Evolutionary conservation across 2,797 vertebrate genomes (phyloP).

Genomic region (Pantherophis vulpinus): DNA sequence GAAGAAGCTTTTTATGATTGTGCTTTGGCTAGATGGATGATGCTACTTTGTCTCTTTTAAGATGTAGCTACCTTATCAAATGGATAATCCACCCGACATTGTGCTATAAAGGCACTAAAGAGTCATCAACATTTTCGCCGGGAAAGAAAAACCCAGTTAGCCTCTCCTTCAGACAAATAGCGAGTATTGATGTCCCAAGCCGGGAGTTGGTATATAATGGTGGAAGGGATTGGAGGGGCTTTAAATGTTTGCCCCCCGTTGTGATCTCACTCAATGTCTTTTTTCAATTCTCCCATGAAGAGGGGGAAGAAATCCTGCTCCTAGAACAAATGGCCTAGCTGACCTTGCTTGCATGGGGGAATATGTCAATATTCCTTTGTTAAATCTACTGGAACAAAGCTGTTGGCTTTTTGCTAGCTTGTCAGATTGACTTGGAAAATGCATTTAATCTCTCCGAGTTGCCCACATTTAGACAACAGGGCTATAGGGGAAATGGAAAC

Average conservation of each 20-base stretch:
- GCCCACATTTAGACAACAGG: not conserved
- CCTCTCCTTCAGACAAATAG: not conserved
- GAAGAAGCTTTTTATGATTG: not conserved
- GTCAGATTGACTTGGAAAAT: constrained; percentile 16
- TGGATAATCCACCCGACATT: not conserved
- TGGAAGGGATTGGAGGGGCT: not conserved
- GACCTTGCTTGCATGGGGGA: not conserved
- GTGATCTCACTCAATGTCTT: not conserved
- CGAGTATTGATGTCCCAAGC: not conserved
- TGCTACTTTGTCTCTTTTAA: not conserved
- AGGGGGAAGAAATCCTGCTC: not conserved
- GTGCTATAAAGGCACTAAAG: not conserved
- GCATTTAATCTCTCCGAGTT: not conserved
- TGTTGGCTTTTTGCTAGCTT: not conserved
- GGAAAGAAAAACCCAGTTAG: not conserved
- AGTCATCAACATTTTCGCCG: not conserved
- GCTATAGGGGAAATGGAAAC: not conserved
- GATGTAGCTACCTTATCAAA: not conserved
- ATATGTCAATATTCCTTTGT: constrained; percentile 23
- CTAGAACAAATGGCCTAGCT: not conserved
- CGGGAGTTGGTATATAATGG: not conserved
- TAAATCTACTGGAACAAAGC: constrained; percentile 11
- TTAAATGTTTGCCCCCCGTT: not conserved
- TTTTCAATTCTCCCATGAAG: not conserved
- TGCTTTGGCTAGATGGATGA: not conserved